These are phyloP conservation scores for Chymomyza caudatula DNA, from an alignment of 2,888 invertebrate species.

Conservation along the genomic window DNA sequence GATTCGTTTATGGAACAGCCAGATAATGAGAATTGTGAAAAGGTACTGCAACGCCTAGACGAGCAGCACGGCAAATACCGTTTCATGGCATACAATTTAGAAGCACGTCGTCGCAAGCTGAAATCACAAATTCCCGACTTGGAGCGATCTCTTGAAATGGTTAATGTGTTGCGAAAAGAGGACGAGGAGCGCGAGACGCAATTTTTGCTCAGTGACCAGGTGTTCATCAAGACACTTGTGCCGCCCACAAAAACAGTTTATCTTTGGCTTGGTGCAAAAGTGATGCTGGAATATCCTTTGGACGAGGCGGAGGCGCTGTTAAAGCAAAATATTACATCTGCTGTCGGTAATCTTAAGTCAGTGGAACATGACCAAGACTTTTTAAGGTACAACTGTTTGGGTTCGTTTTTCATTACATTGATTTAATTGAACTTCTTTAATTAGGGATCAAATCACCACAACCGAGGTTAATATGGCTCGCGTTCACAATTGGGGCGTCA, in stretches of 20 bases:
- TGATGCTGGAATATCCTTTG: constrained; percentile 97
- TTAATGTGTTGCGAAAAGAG: constrained; percentile 90
- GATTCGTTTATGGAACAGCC: constrained; percentile 92
- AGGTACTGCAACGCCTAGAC: constrained; percentile 90
- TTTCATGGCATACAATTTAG: constrained; percentile 96
- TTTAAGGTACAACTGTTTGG: constrained; percentile 81
- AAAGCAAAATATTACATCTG: constrained; percentile 89
- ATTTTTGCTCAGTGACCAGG: constrained; percentile 95
- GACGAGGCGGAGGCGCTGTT: constrained; percentile 93
- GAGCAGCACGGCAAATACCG: constrained; percentile 98
- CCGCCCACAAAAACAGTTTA: constrained; percentile 94
- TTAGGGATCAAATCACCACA: constrained; percentile 96
- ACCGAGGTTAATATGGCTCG: constrained; percentile 99
- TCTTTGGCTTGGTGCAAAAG: constrained; percentile 92
- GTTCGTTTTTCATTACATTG: not conserved
- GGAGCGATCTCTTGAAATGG: constrained; percentile 93
- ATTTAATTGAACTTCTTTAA: not conserved
- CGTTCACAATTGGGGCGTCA: constrained; percentile 99
- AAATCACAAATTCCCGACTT: constrained; percentile 96
- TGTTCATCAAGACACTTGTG: constrained; percentile 89
- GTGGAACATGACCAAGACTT: constrained; percentile 96
- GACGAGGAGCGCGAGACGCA: constrained; percentile 88
- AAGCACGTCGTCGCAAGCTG: constrained; percentile 90
- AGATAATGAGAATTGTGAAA: constrained; percentile 91
- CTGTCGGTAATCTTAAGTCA: constrained; percentile 88